A percentile compares a stretch with the other conserved stretches of the same genome.
Conservation (phyloP, 1,140 invertebrate species). For the Muscidifurax raptorellus region DNA sequence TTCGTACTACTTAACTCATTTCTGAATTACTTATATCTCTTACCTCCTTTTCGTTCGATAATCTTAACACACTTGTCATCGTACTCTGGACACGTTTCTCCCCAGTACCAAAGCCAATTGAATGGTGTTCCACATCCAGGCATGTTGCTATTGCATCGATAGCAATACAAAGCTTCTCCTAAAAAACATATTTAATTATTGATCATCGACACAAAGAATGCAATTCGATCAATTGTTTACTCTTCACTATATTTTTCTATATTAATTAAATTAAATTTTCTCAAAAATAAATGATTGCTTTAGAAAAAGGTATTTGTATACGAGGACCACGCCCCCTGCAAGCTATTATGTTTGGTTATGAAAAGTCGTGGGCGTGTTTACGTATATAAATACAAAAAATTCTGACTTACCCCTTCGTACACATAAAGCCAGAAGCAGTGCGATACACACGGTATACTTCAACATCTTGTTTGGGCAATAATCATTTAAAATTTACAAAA, state of each 20-base stretch:
- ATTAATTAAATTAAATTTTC: neutral
- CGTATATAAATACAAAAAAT: neutral
- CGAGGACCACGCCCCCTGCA: conserved; percentile 38
- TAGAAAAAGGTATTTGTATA: conserved; percentile 8
- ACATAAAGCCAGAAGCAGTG: neutral
- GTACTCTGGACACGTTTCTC: conserved; percentile 85
- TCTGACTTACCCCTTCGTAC: conserved; percentile 15
- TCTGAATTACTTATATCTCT: conserved; percentile 52
- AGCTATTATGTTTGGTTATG: conserved; percentile 38
- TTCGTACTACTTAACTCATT: neutral
- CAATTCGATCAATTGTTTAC: too few species aligned
- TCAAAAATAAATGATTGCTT: neutral
- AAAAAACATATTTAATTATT: neutral
- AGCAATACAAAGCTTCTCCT: conserved; percentile 82
- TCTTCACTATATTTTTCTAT: too few species aligned
- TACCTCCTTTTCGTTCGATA: conserved; percentile 91
- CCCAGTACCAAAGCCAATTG: conserved; percentile 88
- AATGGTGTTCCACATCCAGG: conserved; percentile 90
- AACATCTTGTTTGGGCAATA: conserved; percentile 36
- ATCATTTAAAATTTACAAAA: conserved; percentile 32
- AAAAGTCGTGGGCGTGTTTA: neutral
- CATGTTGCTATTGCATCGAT: conserved; percentile 91
- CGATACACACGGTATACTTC: neutral
- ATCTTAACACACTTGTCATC: conserved; percentile 95
- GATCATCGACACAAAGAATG: too few species aligned